Evolutionary conservation across 2,888 invertebrate genomes (phyloP), one percentile per base, ranked within the genome.

Genomic region (Anoplius nigerrimus): DNA sequence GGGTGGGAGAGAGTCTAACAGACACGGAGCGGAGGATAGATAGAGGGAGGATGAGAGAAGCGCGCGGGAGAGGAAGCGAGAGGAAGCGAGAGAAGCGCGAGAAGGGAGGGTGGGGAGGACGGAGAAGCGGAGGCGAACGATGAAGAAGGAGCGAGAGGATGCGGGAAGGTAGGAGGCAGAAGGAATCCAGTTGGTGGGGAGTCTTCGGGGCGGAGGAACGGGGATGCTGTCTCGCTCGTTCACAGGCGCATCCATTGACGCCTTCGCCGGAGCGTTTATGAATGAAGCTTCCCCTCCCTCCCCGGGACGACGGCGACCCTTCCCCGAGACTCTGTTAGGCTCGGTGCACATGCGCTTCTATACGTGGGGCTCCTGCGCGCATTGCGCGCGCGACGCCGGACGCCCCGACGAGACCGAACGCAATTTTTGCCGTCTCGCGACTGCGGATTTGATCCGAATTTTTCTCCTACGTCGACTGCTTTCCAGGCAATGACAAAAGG

Each of bases 191-290:
- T 48, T 48, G 48, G 48, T n/a, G 48, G 48, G 48, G 48, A 48
- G 27, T n/a, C n/a, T n/a, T 16, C 34, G 45, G 55, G 54, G 15
- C 54, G 34, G 55, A 24, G 45, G 24, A 53, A 52, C 46, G 65
- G 69, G 75, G 70, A 69, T 67, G 74, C 75, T 75, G 76, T 80
- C 80, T 76, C 79, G 77, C 79, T 77, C 79, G 75, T 78, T 79
- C 76, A 73, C 78, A 83, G 80, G 80, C 83, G 82, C 83, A 86
- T 87, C 87, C 87, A 87, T 87, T 87, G 87, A 87, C 86, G 86
- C 86, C 86, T 87, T 78, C 62, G 72, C 69, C 78, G 68, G 69
- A 74, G 81, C 83, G 74, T 86, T 87, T 87, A 86, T 87, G 87
- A 87, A 87, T 87, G 87, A 86, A 87, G 45, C 48, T 46, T 57